A percentile compares a stretch with the other conserved stretches of the same genome.
Conservation (phyloP, 2,888 invertebrate species). For the Digitonthophagus gazella region DNA sequence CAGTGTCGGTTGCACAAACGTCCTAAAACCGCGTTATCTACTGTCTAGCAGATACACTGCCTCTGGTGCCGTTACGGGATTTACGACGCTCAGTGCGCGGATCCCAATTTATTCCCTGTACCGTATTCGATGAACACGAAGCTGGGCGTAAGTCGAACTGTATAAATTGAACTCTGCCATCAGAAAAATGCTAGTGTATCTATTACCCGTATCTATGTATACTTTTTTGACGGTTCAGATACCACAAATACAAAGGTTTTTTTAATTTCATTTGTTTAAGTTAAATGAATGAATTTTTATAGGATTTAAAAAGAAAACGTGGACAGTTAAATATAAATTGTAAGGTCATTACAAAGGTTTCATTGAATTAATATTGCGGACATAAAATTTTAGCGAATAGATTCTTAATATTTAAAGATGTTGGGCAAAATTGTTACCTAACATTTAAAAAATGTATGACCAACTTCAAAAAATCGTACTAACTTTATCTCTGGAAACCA, state of each 20-base stretch:
- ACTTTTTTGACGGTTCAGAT: neutral
- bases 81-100: neutral
- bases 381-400: too few relatives aligned
- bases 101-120: neutral
- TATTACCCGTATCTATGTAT: too few relatives aligned
- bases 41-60: neutral
- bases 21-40: neutral
- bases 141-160: neutral
- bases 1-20: conserved; percentile 6
- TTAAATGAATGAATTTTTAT: neutral
- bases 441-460: too few relatives aligned
- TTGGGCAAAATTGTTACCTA: too few relatives aligned
- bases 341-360: conserved; percentile 5
- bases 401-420: too few relatives aligned
- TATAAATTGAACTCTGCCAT: neutral
- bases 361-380: too few relatives aligned
- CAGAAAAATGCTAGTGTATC: neutral
- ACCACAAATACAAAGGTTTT: neutral
- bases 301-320: neutral
- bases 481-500: too few relatives aligned
- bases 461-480: too few relatives aligned
- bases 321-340: conserved; percentile 1
- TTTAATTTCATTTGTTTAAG: neutral
- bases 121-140: neutral
- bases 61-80: neutral